A percentile compares a stretch with the other conserved stretches of the same genome.
Conservation (phyloP, 2,113 vertebrate genomes). For the human (Homo sapiens) region DNA sequence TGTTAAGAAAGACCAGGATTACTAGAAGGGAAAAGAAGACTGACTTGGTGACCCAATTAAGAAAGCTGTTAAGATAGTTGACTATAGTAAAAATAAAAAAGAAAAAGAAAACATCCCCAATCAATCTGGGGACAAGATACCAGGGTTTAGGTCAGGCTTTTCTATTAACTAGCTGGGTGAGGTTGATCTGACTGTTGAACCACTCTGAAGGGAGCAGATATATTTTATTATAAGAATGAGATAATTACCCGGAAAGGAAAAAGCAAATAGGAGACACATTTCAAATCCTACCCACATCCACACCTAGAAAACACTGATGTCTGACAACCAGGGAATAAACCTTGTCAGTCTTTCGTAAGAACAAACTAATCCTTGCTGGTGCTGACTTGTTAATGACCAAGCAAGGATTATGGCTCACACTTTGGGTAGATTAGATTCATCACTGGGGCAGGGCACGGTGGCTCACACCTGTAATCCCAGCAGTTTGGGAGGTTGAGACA, state of each 20-base stretch:
- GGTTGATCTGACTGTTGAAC: background rate
- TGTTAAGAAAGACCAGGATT: background rate
- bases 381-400: background rate
- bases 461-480: no score
- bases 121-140: background rate
- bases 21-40: background rate
- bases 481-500: no score
- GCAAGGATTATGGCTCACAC: background rate
- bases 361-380: background rate
- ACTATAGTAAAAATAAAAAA: background rate
- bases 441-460: no score
- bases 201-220: background rate
- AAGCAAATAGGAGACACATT: background rate
- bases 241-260: background rate
- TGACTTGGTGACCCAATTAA: background rate
- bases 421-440: background rate
- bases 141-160: background rate
- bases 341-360: background rate
- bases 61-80: background rate
- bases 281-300: background rate
- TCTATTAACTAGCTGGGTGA: background rate
- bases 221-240: background rate
- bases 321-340: background rate
- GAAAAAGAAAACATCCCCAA: background rate
- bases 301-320: background rate